Percentiles rank a stretch among this genome's conserved stretches.
phyloP scores from a whole-genome alignment of 2,888 invertebrate species.

The Galeopsomyia nigrocyanea region DNA sequence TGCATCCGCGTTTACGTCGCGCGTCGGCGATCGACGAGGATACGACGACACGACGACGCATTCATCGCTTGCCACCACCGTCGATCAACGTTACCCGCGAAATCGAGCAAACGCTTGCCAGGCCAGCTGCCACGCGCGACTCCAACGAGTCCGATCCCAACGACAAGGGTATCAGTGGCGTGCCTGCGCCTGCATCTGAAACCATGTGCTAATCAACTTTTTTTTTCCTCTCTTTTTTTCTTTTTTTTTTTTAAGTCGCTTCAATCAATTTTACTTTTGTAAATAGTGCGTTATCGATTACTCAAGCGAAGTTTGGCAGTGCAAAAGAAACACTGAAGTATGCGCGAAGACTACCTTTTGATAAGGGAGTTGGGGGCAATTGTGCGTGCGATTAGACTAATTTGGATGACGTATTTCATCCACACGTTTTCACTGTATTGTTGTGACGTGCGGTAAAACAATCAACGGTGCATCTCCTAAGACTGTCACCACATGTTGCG shows the following conservation, averaged over 20 bases:
- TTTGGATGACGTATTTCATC: too few relatives aligned
- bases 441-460: constrained; percentile 46
- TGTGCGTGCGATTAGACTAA: too few relatives aligned
- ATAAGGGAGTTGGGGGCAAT: too few relatives aligned
- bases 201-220: constrained; percentile 63
- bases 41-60: constrained; percentile 54
- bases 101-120: constrained; percentile 65
- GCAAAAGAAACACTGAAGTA: too few relatives aligned
- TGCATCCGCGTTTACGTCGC: constrained; percentile 60
- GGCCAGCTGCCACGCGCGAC: constrained; percentile 63
- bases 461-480: constrained; percentile 38
- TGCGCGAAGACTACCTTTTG: too few relatives aligned
- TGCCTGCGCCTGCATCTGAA: constrained; percentile 66
- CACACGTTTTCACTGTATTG: constrained; percentile 32
- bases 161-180: constrained; percentile 59
- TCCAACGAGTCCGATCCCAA: constrained; percentile 58
- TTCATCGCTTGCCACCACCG: constrained; percentile 57
- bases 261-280: neutral
- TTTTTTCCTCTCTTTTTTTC: too few relatives aligned
- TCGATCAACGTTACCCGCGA: constrained; percentile 65
- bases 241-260: neutral
- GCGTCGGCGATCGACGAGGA: constrained; percentile 65
- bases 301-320: neutral
- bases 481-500: constrained; percentile 30
- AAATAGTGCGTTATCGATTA: neutral